A percentile compares a stretch with the other conserved stretches of the same genome.
These are phyloP conservation scores for Nemotelus nigrinus DNA, from an alignment of 2,888 invertebrate species.

Conservation along the genomic window DNA sequence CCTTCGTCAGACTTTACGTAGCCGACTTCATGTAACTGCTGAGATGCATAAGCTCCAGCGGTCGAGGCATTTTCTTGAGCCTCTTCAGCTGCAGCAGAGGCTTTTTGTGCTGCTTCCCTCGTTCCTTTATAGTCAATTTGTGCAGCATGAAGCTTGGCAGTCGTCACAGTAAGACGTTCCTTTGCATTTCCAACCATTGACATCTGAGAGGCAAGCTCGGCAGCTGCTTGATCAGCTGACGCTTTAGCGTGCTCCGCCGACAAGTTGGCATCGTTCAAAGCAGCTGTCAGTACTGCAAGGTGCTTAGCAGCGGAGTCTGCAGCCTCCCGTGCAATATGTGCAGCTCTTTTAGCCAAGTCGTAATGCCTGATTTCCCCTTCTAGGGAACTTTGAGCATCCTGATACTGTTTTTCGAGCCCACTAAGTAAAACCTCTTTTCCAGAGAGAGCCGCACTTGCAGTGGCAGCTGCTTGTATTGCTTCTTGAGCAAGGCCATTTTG, in stretches of 20 bases:
- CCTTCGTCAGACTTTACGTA: too few species aligned
- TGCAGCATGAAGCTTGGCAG: slow-evolving; percentile 73
- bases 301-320: slow-evolving; percentile 77
- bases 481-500: slow-evolving; percentile 82
- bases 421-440: slow-evolving; percentile 74
- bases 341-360: slow-evolving; percentile 75
- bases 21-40: slow-evolving; percentile 51
- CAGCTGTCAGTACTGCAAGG: slow-evolving; percentile 73
- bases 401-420: slow-evolving; percentile 78
- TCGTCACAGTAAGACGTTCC: slow-evolving; percentile 71
- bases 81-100: slow-evolving; percentile 71
- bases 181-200: slow-evolving; percentile 80
- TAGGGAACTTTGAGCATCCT: slow-evolving; percentile 75
- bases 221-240: slow-evolving; percentile 75
- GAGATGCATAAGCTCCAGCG: slow-evolving; percentile 74
- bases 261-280: slow-evolving; percentile 74
- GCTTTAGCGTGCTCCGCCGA: slow-evolving; percentile 74
- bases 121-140: slow-evolving; percentile 78
- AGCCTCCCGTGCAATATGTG: slow-evolving; percentile 72
- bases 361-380: slow-evolving; percentile 77
- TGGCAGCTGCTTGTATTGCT: slow-evolving; percentile 75
- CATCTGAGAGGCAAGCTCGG: slow-evolving; percentile 77
- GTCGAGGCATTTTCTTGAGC: slow-evolving; percentile 77
- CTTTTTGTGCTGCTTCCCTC: slow-evolving; percentile 74
- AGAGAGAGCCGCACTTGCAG: slow-evolving; percentile 75